Base-by-base conservation (phyloP, 2,113 vertebrate genomes). In the Cryptotis parvus region DNA sequence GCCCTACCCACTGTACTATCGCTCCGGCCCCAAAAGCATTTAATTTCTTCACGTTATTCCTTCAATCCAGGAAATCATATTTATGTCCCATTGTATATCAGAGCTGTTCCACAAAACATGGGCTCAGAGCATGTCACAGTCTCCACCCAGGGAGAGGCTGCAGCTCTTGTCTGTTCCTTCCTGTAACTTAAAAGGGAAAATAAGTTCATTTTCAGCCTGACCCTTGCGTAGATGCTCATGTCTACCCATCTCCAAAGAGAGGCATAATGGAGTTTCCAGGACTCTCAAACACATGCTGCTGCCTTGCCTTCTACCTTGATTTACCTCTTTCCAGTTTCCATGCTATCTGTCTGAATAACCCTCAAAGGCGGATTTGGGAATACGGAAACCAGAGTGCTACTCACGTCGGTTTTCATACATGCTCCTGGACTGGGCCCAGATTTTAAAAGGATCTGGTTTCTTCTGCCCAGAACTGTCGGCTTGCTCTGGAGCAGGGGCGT, bases 341-440 rank as follows among this genome's bases (percentile, higher is more conserved):
- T 63, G 29, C 45, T 55, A 83, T 74, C 31, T 83, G 35, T 49
- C 3, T 11, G 73, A 70, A n/a, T 1, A 29, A 33, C 9, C 4
- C 9, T 4, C 69, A 20, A 0, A 18, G 41, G 72, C 93, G 77
- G 77, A 35, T 49, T 10, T 66, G 24, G 45, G 69, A 94, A 82
- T 75, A 93, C 81, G 94, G 95, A 70, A 92, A 94, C 76, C 92
- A 84, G 90, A 82, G 76, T 27, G 91, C 97, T 99, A 99, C 99
- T 99, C 98, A 99, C 99, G 99, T 99, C 99, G 99, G 98, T 99
- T 99, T 99, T 99, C 99, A 99, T 99, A 99, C 99, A 99, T 99
- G 99, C 99, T 99, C 99, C 99, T 99, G 97, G 99, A 99, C 98
- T 99, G 99, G 97, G 99, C 99, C 99, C 99, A 99, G 98, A 99